Percentiles rank a stretch among this genome's conserved stretches.
Evolutionary conservation across 2,113 vertebrate species (phyloP).

Genomic region (Neomonachus schauinslandi): DNA sequence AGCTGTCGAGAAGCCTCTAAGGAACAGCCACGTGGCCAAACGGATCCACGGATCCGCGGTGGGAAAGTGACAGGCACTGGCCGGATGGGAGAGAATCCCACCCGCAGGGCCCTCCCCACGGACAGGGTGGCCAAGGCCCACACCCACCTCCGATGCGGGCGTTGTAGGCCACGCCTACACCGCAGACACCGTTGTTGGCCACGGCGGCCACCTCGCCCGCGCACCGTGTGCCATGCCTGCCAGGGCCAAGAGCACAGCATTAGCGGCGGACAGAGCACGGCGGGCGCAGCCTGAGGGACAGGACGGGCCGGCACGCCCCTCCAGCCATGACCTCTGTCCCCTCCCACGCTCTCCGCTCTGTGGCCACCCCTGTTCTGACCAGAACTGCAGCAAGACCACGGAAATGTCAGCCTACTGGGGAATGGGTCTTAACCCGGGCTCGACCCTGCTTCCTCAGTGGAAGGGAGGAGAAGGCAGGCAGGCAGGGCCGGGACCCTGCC

Average conservation of each 20-base stretch:
- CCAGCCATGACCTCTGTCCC: rapidly evolving
- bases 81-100: background rate
- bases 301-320: background rate
- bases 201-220: slow-evolving; percentile 96
- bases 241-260: background rate
- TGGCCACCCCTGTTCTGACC: background rate
- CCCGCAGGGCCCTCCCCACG: background rate
- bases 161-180: slow-evolving; percentile 96
- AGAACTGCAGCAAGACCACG: background rate
- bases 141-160: slow-evolving; percentile 95
- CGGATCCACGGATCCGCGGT: background rate
- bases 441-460: background rate
- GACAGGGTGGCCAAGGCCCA: background rate
- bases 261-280: background rate
- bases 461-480: too few species aligned
- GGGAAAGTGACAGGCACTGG: background rate
- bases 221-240: slow-evolving; percentile 96
- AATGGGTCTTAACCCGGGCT: background rate
- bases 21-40: background rate
- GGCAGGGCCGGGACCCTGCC: background rate
- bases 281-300: background rate
- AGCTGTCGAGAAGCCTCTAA: background rate
- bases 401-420: background rate
- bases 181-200: slow-evolving; percentile 96
- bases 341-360: rapidly evolving